phyloP scores from a whole-genome alignment of 2,113 vertebrate species.

The Malurus elegans region DNA sequence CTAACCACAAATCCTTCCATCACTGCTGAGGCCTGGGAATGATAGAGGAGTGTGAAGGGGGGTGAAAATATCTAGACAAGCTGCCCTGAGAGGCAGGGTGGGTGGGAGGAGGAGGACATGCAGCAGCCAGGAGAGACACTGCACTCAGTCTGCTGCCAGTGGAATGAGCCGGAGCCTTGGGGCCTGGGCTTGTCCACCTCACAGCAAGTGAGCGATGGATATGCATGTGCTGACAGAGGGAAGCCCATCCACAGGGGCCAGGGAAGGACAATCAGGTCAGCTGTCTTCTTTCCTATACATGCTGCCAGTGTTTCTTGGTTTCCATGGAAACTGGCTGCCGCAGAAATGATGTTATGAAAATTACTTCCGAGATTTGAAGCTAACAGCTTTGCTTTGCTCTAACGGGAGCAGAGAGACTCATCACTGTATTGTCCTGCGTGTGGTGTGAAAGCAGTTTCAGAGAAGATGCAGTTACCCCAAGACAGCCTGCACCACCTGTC shows the following conservation, averaged over 20 bases:
- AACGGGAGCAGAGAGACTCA: fast-evolving
- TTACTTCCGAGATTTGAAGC: not conserved
- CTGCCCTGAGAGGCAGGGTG: not conserved
- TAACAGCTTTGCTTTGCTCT: not conserved
- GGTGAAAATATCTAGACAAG: not conserved
- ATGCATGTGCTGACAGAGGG: not conserved
- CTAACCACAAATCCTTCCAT: not conserved
- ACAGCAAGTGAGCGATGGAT: fast-evolving
- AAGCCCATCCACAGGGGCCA: not conserved
- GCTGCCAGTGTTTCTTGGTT: not conserved
- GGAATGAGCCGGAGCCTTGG: not conserved
- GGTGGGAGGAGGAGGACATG: not conserved
- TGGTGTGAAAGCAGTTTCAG: fast-evolving
- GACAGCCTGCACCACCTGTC: not conserved
- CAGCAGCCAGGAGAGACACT: not conserved
- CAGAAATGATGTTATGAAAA: not conserved
- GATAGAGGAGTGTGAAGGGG: fast-evolving
- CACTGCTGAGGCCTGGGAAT: not conserved
- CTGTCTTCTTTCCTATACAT: not conserved
- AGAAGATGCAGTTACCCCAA: not conserved
- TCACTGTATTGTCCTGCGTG: fast-evolving
- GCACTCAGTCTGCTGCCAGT: not conserved
- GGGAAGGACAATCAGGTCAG: constrained; percentile 30
- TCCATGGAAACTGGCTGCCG: constrained; percentile 43
- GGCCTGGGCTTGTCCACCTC: not conserved